Conservation (phyloP, 2,113 vertebrate species). For the Elaphurus davidianus region DNA sequence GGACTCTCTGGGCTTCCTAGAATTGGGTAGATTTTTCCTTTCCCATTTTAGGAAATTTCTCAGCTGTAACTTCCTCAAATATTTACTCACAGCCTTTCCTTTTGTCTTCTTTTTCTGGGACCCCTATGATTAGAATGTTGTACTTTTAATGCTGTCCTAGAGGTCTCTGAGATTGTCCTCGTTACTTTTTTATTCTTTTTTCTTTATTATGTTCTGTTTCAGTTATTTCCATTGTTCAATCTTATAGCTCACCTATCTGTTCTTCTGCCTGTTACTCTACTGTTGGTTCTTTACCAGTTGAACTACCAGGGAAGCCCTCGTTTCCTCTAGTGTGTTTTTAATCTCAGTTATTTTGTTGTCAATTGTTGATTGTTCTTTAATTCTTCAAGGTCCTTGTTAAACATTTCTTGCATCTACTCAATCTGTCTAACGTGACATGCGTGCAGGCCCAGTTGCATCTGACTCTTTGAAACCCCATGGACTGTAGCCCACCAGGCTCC, state of each 20-base stretch:
- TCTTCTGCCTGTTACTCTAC: background rate
- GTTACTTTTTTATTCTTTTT: background rate
- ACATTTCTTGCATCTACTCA: background rate
- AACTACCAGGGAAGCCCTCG: background rate
- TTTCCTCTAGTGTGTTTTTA: background rate
- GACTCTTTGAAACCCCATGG: background rate
- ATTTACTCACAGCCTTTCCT: background rate
- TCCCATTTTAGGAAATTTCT: background rate
- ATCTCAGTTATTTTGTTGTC: background rate
- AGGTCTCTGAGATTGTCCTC: background rate
- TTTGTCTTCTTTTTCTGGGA: background rate
- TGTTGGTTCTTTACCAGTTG: background rate
- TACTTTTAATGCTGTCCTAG: background rate
- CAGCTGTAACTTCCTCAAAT: background rate
- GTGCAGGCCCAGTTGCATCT: background rate
- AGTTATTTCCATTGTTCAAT: background rate
- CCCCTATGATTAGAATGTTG: background rate
- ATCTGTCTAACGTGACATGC: background rate
- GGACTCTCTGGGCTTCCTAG: background rate
- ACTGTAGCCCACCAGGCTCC: background rate
- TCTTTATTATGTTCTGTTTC: background rate
- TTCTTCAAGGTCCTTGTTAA: background rate
- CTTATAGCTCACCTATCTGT: background rate
- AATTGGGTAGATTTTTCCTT: background rate
- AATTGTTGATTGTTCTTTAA: background rate